Conservation (phyloP, 2,888 invertebrate genomes). For the Trisateles emortualis region DNA sequence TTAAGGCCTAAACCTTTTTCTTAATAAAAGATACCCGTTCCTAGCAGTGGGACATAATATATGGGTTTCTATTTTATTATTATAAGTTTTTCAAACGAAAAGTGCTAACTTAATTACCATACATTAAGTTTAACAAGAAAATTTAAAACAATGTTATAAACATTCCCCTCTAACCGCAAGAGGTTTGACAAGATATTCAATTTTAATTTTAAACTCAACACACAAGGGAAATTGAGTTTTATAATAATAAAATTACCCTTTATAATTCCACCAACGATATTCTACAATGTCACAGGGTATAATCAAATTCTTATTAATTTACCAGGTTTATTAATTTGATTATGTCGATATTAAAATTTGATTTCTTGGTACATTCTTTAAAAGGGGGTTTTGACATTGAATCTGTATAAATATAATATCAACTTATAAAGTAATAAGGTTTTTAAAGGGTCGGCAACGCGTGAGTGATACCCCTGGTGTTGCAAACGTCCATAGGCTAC, state of each 20-base stretch:
- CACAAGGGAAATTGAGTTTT: conserved; percentile 37
- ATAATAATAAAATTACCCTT: conserved; percentile 14
- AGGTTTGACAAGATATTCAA: conserved; percentile 5
- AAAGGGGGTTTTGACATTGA: neutral
- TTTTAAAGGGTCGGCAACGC: neutral
- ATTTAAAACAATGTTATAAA: conserved; percentile 2
- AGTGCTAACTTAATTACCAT: no score
- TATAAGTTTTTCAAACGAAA: no score
- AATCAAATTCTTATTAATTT: conserved; percentile 50
- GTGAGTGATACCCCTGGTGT: no score
- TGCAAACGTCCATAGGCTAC: no score
- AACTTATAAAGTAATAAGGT: no score
- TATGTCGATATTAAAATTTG: conserved; percentile 12
- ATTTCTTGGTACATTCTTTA: neutral
- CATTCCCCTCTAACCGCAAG: neutral
- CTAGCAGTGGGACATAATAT: no score
- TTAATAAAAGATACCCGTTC: no score
- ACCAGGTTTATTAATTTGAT: conserved; percentile 28
- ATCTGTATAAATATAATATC: neutral
- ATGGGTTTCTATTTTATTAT: no score
- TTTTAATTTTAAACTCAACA: conserved; percentile 16
- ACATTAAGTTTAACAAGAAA: no score
- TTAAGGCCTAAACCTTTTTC: no score
- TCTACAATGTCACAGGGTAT: conserved; percentile 27
- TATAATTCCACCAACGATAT: conserved; percentile 23